A percentile compares a stretch with the other conserved stretches of the same genome.
These are phyloP conservation scores for Gnathonemus echidnorhynchus DNA, from an alignment of 2,113 vertebrate genomes.

Conservation along the genomic window DNA sequence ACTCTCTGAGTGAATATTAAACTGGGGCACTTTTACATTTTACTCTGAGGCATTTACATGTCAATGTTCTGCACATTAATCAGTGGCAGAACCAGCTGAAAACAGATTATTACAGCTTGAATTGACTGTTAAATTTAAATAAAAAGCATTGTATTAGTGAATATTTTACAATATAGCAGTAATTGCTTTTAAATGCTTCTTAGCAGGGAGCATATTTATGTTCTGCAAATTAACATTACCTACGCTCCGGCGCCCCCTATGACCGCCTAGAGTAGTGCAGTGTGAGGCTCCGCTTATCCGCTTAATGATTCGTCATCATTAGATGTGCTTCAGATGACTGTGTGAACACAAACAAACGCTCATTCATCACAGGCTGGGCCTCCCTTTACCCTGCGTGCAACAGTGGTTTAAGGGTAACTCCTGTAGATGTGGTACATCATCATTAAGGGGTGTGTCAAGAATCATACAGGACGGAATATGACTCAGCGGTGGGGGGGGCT, in stretches of 20 bases:
- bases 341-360: background rate
- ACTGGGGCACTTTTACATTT: background rate
- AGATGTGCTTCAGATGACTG: background rate
- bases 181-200: background rate
- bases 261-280: background rate
- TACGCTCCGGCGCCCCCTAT: background rate
- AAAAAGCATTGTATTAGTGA: background rate
- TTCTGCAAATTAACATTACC: background rate
- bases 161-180: background rate
- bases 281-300: background rate
- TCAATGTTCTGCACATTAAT: background rate
- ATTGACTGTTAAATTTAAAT: background rate
- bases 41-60: background rate
- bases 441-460: background rate
- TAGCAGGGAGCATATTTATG: background rate
- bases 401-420: background rate
- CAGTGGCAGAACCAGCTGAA: background rate
- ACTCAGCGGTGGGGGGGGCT: background rate
- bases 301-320: constrained; percentile 10
- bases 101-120: background rate
- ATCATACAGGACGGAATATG: background rate
- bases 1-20: background rate
- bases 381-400: background rate
- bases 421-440: background rate
- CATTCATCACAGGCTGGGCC: background rate